These are phyloP conservation scores for Gymnothorax javanicus DNA, from an alignment of 2,797 vertebrate genomes.

Conservation along the genomic window DNA sequence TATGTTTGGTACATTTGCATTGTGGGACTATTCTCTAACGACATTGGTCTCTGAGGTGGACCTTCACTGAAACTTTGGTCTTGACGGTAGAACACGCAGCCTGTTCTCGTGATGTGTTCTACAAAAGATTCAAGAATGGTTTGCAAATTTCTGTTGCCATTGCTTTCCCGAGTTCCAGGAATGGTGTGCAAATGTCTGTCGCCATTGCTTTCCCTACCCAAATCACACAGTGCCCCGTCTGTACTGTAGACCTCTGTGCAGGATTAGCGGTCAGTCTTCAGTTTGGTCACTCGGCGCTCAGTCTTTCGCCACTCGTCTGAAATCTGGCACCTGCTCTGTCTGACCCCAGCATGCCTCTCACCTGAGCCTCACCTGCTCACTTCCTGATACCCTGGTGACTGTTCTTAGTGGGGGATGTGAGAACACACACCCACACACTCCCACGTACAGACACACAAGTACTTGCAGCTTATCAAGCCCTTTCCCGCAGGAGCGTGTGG, in stretches of 20 bases:
- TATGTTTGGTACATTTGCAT: not conserved
- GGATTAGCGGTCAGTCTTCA: not conserved
- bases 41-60: not conserved
- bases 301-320: slow-evolving; percentile 48
- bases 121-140: not conserved
- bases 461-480: too few species aligned
- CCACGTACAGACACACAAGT: too few species aligned
- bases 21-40: not conserved
- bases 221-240: slow-evolving; percentile 32
- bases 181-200: not conserved
- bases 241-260: slow-evolving; percentile 22
- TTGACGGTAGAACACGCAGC: not conserved
- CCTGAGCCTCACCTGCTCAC: slow-evolving; percentile 3
- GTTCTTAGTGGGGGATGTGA: not conserved
- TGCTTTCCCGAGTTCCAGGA: slow-evolving; percentile 17
- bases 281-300: slow-evolving; percentile 47
- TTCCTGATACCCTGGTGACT: not conserved
- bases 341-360: slow-evolving; percentile 31
- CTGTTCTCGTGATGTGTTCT: not conserved
- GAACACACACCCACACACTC: too few species aligned
- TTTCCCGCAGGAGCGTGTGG: too few species aligned
- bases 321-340: slow-evolving; percentile 39
- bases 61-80: not conserved
- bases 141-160: slow-evolving; percentile 34
- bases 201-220: slow-evolving; percentile 31